Evolutionary conservation across 2,113 vertebrate species (phyloP).

Genomic region (Labeo catla): DNA sequence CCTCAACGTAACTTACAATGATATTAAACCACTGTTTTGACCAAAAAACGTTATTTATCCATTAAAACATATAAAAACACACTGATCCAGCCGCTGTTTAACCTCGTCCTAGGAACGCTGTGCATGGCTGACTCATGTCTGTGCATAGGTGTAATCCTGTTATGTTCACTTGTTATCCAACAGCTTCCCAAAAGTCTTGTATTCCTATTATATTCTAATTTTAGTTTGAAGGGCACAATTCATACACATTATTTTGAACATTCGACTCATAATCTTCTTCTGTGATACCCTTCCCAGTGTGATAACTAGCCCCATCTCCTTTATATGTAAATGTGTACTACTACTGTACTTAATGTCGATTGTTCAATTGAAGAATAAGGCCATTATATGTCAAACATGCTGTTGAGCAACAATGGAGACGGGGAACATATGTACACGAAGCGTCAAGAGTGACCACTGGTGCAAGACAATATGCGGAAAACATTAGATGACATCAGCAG

Average conservation of each 20-base stretch:
- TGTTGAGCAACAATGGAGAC: constrained; percentile 22
- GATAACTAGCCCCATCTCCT: neutral
- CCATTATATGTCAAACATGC: neutral
- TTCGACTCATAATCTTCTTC: neutral
- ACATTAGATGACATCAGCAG: neutral
- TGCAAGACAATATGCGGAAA: constrained; percentile 14
- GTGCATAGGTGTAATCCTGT: neutral
- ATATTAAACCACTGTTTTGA: no score
- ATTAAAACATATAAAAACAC: no score
- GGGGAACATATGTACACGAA: neutral
- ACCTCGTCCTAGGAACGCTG: no score
- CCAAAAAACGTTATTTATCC: no score
- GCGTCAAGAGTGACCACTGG: neutral
- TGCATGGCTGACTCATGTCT: neutral
- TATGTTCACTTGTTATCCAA: neutral
- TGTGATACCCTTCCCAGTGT: no score
- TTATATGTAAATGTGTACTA: neutral
- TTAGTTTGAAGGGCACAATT: neutral
- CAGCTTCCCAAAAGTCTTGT: neutral
- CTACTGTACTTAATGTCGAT: neutral
- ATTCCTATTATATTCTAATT: neutral
- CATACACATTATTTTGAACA: neutral
- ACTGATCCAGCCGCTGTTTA: no score
- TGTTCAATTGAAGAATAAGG: constrained; percentile 10
- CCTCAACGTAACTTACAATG: no score